Conservation (phyloP, 2,888 invertebrate species). For the Zaprionus obscuricornis region DNA sequence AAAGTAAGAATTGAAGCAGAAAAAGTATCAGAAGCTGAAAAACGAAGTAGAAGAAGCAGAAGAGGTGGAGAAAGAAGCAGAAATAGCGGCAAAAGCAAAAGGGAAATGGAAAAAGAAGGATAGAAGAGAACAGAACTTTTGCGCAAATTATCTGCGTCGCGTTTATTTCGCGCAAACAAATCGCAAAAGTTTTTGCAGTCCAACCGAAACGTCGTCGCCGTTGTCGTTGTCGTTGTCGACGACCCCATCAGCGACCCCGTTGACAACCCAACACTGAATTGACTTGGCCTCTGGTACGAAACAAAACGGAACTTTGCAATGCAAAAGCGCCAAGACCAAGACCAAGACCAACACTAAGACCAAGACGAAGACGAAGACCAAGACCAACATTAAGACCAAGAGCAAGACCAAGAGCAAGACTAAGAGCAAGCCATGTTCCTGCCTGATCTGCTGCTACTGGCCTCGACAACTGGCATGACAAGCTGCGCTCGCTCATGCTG, state of each 20-base stretch:
- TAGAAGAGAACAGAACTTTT: slow-evolving; percentile 53
- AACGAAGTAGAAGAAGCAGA: too few species aligned
- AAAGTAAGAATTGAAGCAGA: neutral
- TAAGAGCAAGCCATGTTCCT: neutral
- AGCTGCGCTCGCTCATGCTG: too few species aligned
- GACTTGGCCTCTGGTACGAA: slow-evolving; percentile 20
- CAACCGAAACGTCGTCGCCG: slow-evolving; percentile 56
- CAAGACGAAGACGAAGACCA: neutral
- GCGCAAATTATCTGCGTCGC: slow-evolving; percentile 72
- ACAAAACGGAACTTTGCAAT: slow-evolving; percentile 29
- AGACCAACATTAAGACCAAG: too few species aligned
- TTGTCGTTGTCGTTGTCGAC: slow-evolving; percentile 30
- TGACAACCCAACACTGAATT: slow-evolving; percentile 18
- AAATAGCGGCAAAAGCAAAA: too few species aligned
- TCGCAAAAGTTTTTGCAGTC: slow-evolving; percentile 70
- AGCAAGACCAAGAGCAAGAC: too few species aligned
- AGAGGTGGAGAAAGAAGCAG: too few species aligned
- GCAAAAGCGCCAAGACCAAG: neutral
- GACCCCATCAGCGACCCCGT: slow-evolving; percentile 1
- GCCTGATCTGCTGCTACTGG: slow-evolving; percentile 15
- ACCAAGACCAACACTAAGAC: neutral
- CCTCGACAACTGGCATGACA: slow-evolving; percentile 34
- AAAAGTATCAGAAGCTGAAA: too few species aligned
- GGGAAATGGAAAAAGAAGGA: slow-evolving; percentile 1
- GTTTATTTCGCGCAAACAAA: slow-evolving; percentile 77